Base-by-base conservation (phyloP, 2,888 invertebrate species). In the Stenodera caucasica region DNA sequence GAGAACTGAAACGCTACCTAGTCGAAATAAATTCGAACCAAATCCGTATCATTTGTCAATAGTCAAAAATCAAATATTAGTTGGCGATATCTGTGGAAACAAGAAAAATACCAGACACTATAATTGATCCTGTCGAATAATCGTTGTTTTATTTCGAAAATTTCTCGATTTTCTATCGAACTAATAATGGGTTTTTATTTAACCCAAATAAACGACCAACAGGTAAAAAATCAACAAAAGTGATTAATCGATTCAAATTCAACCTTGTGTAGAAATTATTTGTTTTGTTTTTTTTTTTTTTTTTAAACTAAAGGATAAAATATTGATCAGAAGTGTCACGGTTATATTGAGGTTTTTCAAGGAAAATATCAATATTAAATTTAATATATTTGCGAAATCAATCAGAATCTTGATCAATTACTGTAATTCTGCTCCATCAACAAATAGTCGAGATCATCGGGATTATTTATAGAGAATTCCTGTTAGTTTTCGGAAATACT, bases 291-390 rank as follows among this genome's bases (percentile, higher is more conserved):
- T n/a, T 40, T 45, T 45, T 45, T 45, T 21, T 18, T 21, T n/a
- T n/a, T n/a, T n/a, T n/a, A n/a, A n/a, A n/a, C n/a, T n/a, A n/a
- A 0, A 2, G 11, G 45, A 45, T 45, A 45, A 21, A 40, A 40
- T 40, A 45, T 45, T 45, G 45, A 45, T 1, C 45, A 12, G 21
- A 45, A 21, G 45, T 45, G 21, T 18, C 45, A 45, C 45, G 45
- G 45, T 21, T 21, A 4, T 45, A 45, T 45, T 45, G 45, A 45
- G 45, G 45, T 45, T 45, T 45, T 45, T 45, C 45, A 45, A 45
- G 45, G 45, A 45, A 45, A 45, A 14, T 14, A 45, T 45, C 45
- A 45, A 7, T n/a, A n/a, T n/a, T n/a, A n/a, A n/a, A n/a, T n/a
- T n/a, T n/a, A n/a, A n/a, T n/a, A n/a, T n/a, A n/a, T n/a, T n/a